Evolutionary conservation across 2,888 invertebrate species (phyloP).

Genomic region (Drosophila acutilabella): DNA sequence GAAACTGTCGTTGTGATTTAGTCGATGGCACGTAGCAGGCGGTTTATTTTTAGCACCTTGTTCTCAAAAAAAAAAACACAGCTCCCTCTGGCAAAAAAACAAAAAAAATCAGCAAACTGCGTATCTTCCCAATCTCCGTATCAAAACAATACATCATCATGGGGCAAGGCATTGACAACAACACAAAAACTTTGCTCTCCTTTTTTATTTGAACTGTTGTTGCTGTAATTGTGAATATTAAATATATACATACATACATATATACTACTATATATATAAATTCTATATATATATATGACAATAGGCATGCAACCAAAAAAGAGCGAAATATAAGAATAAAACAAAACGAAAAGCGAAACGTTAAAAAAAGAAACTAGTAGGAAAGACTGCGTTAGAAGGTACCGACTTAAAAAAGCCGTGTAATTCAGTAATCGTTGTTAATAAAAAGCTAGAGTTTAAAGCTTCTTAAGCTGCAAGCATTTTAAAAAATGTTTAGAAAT

Average conservation of each 20-base stretch:
- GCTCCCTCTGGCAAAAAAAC: background rate
- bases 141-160: slow-evolving; percentile 73
- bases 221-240: slow-evolving; percentile 73
- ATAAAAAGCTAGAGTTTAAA: too few relatives aligned
- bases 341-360: slow-evolving; percentile 6
- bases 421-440: too few relatives aligned
- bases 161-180: slow-evolving; percentile 19
- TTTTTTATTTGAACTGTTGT: slow-evolving; percentile 32
- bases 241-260: slow-evolving; percentile 40
- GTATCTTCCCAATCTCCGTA: slow-evolving; percentile 49
- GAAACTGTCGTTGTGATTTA: slow-evolving; percentile 51
- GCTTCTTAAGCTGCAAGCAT: too few relatives aligned
- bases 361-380: slow-evolving; percentile 7
- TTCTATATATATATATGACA: slow-evolving; percentile 25
- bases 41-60: slow-evolving; percentile 73
- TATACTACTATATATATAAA: too few relatives aligned
- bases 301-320: slow-evolving; percentile 31
- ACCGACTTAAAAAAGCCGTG: background rate
- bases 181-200: slow-evolving; percentile 13
- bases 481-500: too few relatives aligned
- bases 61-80: slow-evolving; percentile 18
- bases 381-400: background rate
- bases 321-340: slow-evolving; percentile 10
- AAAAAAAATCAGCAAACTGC: slow-evolving; percentile 11
- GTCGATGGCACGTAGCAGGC: slow-evolving; percentile 59